These are phyloP conservation scores for Tauraco hartlaubi DNA, from an alignment of 2,797 vertebrate species.

Conservation along the genomic window DNA sequence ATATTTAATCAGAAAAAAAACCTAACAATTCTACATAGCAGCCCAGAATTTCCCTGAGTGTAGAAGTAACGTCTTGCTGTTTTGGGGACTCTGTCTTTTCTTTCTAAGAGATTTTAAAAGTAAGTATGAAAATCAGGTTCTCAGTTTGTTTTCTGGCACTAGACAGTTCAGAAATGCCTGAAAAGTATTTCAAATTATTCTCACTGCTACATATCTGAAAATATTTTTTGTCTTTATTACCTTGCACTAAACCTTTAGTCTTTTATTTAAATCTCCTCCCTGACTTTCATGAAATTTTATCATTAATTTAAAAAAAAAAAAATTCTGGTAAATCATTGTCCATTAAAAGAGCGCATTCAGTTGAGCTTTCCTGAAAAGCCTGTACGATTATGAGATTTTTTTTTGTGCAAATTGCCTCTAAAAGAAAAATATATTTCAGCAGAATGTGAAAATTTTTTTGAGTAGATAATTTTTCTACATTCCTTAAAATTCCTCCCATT, in stretches of 20 bases:
- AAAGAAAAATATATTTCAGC: not conserved
- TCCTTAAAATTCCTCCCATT: not conserved
- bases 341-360: not conserved
- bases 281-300: not conserved
- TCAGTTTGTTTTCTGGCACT: not conserved
- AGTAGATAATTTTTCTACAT: not conserved
- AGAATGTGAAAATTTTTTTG: fast-evolving
- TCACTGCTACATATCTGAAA: not conserved
- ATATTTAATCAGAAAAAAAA: not conserved
- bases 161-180: not conserved
- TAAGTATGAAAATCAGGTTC: not conserved
- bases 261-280: not conserved
- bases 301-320: not conserved
- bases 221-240: not conserved
- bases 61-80: not conserved
- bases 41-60: not conserved
- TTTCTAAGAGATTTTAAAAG: not conserved
- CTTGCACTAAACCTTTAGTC: fast-evolving
- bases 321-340: not conserved
- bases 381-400: not conserved
- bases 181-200: not conserved
- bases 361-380: not conserved
- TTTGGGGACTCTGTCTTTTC: fast-evolving
- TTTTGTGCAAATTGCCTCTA: not conserved
- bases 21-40: not conserved